Conservation (phyloP, 1,140 invertebrate species). For the Zaprionus davidi region DNA sequence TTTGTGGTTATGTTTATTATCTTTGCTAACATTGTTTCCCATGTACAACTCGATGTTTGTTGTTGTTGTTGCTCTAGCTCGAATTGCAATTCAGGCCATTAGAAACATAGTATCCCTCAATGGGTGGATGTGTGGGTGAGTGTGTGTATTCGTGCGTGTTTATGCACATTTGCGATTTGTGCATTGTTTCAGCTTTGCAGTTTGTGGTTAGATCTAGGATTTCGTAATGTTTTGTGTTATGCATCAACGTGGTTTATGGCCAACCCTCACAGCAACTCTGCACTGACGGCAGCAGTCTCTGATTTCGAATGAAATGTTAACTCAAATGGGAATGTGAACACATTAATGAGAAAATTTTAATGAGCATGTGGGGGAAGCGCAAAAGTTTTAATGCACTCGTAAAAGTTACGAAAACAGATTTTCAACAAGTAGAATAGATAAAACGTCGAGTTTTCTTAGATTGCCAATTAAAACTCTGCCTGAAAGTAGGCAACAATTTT, state of each 20-base stretch:
- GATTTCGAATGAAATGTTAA: constrained; percentile 26
- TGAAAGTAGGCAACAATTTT: background rate
- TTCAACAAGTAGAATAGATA: background rate
- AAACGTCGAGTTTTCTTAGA: background rate
- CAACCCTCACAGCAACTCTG: background rate
- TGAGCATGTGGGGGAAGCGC: background rate
- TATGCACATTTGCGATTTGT: constrained; percentile 24
- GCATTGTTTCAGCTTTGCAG: constrained; percentile 22
- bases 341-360: background rate
- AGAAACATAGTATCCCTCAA: constrained; percentile 29
- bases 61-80: constrained; percentile 20
- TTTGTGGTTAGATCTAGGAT: constrained; percentile 26
- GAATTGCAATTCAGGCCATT: constrained; percentile 39
- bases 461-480: background rate
- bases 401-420: background rate
- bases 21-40: constrained; percentile 42
- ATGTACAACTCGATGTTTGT: constrained; percentile 25
- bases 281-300: background rate
- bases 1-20: constrained; percentile 71
- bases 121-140: background rate
- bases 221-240: constrained; percentile 16
- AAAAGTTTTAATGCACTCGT: background rate
- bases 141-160: background rate
- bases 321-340: background rate
- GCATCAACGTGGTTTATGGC: constrained; percentile 18